Percentiles rank a stretch among this genome's conserved stretches.
Evolutionary conservation across 1,140 invertebrate species (phyloP).

Genomic region (Leptoteleia sp.): DNA sequence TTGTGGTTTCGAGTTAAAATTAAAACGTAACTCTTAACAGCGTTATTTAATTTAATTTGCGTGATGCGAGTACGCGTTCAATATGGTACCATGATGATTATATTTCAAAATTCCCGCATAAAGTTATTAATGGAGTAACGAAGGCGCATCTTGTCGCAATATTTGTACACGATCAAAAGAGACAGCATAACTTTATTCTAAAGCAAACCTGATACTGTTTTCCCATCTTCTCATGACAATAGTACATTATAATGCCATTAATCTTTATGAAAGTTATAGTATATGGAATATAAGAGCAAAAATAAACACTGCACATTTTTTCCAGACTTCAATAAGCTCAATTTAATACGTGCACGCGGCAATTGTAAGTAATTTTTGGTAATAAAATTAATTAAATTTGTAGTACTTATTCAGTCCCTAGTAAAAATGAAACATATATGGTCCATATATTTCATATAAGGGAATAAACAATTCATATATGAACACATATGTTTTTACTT

Average conservation of each 20-base stretch:
- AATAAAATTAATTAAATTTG: no score
- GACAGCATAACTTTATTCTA: slow-evolving; percentile 36
- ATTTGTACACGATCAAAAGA: slow-evolving; percentile 36
- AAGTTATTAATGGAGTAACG: slow-evolving; percentile 39
- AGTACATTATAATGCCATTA: slow-evolving; percentile 12
- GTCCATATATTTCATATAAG: no score
- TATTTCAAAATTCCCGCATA: slow-evolving; percentile 18
- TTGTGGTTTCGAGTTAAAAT: background rate
- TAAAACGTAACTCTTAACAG: background rate
- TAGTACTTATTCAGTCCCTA: no score
- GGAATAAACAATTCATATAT: no score
- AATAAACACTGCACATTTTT: no score
- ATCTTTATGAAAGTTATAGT: no score
- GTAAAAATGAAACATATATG: no score
- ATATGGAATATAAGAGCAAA: no score
- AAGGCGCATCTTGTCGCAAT: slow-evolving; percentile 27
- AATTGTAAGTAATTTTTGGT: no score
- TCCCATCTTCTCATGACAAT: slow-evolving; percentile 3
- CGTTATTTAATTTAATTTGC: slow-evolving; percentile 4
- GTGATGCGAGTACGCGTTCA: slow-evolving; percentile 10
- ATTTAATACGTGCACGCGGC: no score
- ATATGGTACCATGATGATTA: slow-evolving; percentile 8
- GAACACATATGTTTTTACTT: no score
- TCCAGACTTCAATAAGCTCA: no score
- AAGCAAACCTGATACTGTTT: slow-evolving; percentile 25